Conservation (phyloP, 2,888 invertebrate genomes). For the Cephus sareptanus region DNA sequence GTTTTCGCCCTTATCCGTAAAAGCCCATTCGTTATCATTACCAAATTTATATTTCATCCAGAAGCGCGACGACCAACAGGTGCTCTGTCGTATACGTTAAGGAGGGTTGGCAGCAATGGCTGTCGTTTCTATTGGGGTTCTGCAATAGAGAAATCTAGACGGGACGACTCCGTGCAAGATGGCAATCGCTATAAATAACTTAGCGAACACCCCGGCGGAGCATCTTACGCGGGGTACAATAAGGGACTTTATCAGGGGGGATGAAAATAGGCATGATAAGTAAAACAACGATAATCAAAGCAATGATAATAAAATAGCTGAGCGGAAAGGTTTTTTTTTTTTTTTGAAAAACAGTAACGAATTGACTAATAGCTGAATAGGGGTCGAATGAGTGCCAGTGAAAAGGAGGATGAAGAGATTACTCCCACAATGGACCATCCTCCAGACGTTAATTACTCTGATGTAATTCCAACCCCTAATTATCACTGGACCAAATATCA, state of each 20-base stretch:
- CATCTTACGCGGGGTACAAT: slow-evolving; percentile 33
- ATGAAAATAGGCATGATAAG: slow-evolving; percentile 45
- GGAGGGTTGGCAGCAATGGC: background rate
- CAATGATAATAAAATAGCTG: slow-evolving; percentile 37
- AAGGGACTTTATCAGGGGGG: slow-evolving; percentile 44
- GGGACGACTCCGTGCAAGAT: slow-evolving; percentile 21
- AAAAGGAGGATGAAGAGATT: background rate
- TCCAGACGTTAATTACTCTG: slow-evolving; percentile 28
- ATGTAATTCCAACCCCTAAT: background rate
- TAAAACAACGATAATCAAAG: slow-evolving; percentile 50
- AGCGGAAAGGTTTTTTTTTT: slow-evolving; percentile 22
- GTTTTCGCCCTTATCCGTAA: background rate
- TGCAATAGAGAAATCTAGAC: background rate
- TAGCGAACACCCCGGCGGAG: slow-evolving; percentile 19
- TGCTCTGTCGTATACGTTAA: slow-evolving; percentile 23
- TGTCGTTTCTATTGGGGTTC: background rate
- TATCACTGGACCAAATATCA: background rate
- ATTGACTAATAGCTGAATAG: slow-evolving; percentile 34
- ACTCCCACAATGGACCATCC: slow-evolving; percentile 20
- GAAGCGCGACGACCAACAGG: slow-evolving; percentile 41
- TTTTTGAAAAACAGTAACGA: slow-evolving; percentile 34
- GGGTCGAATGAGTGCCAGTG: no score
- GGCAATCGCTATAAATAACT: slow-evolving; percentile 50
- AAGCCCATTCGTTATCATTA: slow-evolving; percentile 32
- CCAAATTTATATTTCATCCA: slow-evolving; percentile 49